Evolutionary conservation across 1,140 invertebrate genomes (phyloP).

Genomic region (Aradophagus sp.): DNA sequence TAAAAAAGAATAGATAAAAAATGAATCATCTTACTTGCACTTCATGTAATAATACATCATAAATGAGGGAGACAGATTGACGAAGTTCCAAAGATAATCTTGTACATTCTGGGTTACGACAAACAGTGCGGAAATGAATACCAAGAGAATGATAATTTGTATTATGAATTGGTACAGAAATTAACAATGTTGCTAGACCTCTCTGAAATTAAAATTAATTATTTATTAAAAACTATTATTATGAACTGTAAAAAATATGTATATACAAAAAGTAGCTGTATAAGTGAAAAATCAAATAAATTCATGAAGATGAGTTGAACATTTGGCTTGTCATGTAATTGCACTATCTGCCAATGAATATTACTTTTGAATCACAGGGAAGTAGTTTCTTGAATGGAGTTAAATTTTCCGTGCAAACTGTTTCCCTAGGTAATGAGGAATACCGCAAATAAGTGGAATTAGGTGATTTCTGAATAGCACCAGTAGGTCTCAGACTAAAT

Average conservation of each 20-base stretch:
- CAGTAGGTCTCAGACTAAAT: slow-evolving; percentile 86
- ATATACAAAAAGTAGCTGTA: too few relatives aligned
- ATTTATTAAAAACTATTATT: too few relatives aligned
- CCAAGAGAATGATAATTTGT: slow-evolving; percentile 94
- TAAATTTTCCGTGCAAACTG: slow-evolving; percentile 98
- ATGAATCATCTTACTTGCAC: slow-evolving; percentile 61
- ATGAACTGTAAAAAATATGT: too few relatives aligned
- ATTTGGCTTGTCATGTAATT: too few relatives aligned
- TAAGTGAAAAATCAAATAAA: too few relatives aligned
- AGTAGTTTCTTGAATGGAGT: slow-evolving; percentile 98
- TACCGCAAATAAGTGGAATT: slow-evolving; percentile 83
- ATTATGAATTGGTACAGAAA: slow-evolving; percentile 93
- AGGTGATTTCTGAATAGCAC: slow-evolving; percentile 76
- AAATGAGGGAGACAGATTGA: slow-evolving; percentile 90
- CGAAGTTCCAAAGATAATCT: slow-evolving; percentile 83
- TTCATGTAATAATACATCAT: slow-evolving; percentile 79
- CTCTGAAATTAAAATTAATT: slow-evolving; percentile 61
- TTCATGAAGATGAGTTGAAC: too few relatives aligned
- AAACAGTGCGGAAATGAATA: slow-evolving; percentile 88
- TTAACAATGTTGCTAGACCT: slow-evolving; percentile 91
- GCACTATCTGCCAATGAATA: too few relatives aligned
- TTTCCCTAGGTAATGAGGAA: slow-evolving; percentile 92
- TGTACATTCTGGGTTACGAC: slow-evolving; percentile 80
- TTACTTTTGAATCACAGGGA: slow-evolving; percentile 89
- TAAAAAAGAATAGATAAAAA: too few relatives aligned